phyloP scores from a whole-genome alignment of 2,113 vertebrate genomes.

The Apeltes quadracus region DNA sequence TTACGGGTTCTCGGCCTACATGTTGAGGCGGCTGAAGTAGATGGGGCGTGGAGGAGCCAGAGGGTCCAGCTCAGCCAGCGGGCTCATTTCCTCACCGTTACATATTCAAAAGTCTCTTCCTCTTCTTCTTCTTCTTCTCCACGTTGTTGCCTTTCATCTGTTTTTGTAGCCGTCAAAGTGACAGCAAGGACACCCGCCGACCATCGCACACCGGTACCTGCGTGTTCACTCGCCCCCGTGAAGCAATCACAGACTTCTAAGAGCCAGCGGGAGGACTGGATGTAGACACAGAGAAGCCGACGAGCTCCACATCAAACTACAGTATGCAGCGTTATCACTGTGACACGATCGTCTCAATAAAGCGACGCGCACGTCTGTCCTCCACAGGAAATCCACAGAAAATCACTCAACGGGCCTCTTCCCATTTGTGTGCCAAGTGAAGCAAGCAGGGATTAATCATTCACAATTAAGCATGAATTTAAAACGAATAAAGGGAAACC shows the following conservation, averaged over 20 bases:
- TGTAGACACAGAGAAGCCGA: not conserved
- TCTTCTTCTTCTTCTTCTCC: not conserved
- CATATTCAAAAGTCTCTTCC: conserved; percentile 51
- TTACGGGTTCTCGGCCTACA: conserved; percentile 13
- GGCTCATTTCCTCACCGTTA: conserved; percentile 43
- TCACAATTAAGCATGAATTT: conserved; percentile 33
- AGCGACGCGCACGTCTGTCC: not conserved
- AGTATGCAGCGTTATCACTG: conserved; percentile 4
- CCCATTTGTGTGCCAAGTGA: conserved; percentile 15
- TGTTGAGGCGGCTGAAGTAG: conserved; percentile 18
- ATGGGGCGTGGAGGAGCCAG: conserved; percentile 31
- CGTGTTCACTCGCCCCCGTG: no score
- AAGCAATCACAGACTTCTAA: no score
- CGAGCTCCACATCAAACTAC: not conserved
- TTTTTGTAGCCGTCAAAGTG: not conserved
- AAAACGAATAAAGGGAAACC: conserved; percentile 13
- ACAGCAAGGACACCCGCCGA: conserved; percentile 3
- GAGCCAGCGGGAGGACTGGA: not conserved
- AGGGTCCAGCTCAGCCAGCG: conserved; percentile 16
- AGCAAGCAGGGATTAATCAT: conserved; percentile 16
- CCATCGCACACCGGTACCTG: no score
- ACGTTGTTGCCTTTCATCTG: conserved; percentile 21
- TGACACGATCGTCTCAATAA: not conserved
- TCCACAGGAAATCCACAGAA: conserved; percentile 4
- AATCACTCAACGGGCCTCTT: conserved; percentile 13